Base-by-base conservation (phyloP, 2,888 invertebrate genomes). In the Nephrotoma appendiculata region DNA sequence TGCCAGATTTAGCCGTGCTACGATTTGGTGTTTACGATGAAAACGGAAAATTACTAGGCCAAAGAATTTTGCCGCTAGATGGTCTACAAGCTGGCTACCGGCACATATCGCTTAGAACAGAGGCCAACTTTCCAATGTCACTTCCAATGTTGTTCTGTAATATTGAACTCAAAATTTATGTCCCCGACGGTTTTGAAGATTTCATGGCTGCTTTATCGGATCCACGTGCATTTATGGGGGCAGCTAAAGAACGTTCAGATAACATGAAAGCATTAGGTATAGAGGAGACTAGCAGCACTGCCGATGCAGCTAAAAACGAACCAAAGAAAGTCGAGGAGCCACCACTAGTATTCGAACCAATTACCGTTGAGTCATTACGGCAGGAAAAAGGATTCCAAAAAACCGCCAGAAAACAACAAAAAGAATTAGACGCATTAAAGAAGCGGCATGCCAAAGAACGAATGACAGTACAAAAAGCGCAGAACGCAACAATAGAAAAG, bases 1-100 rank as follows among this genome's bases (percentile, higher is more conserved):
- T 99, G 44, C 99, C 99, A 0, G 99, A 99, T 92, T 91, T 99
- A 89, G 99, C 99, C 0, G 99, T 99, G 6, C 93, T 99, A 15
- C 94, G 99, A 19, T 98, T 99, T 91, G 99, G 98, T 0, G 99
- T 99, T 5, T 99, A 98, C 93, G 99, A 99, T 91, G 99, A 99
- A 92, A 98, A 95, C 90, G 97, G 98, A 88, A 98, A 97, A 90
- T 94, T 99, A 88, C 94, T 99, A 43, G 99, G 99, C 0, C 99
- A 99, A 91, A 94, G 99, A 87, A 99, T 99, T 90, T 93, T 99
- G 87, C 99, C 99, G 0, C 92, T 99, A 88, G 99, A 99, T 92
- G 99, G 99, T 71, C 93, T 99, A 87, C 98, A 99, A 92, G 98
- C 98, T 0, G 99, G 99, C 84, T 99, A 99, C 92, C 94, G 99